Conservation (phyloP, 1,140 invertebrate species). For the Diplogasteroides magnus region DNA sequence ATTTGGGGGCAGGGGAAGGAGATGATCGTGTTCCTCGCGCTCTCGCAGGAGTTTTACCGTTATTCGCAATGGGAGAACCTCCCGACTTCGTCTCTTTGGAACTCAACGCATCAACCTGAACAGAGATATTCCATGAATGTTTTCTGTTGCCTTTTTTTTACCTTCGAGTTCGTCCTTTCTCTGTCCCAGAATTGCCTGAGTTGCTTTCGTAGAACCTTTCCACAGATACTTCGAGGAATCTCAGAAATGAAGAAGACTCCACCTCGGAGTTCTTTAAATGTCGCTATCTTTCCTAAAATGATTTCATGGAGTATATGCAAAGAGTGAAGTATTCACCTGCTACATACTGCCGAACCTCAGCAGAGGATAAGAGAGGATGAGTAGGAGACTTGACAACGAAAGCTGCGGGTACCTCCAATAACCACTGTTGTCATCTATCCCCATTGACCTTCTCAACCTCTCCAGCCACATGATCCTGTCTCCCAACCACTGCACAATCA, state of each 20-base stretch:
- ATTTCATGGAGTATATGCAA: neutral
- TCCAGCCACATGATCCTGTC: conserved; percentile 68
- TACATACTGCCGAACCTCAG: conserved; percentile 43
- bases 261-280: conserved; percentile 41
- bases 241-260: conserved; percentile 43
- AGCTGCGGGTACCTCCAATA: conserved; percentile 62
- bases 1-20: too few species aligned
- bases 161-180: conserved; percentile 29
- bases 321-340: conserved; percentile 21
- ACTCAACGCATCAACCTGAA: too few species aligned
- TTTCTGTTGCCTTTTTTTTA: too few species aligned
- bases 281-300: conserved; percentile 37
- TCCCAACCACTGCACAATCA: conserved; percentile 75
- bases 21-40: too few species aligned
- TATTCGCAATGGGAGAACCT: too few species aligned
- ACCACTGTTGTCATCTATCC: neutral
- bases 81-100: too few species aligned
- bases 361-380: conserved; percentile 39
- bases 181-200: conserved; percentile 37
- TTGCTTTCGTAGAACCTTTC: conserved; percentile 32
- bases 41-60: too few species aligned
- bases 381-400: conserved; percentile 66
- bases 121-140: too few species aligned
- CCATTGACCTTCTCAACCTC: conserved; percentile 61
- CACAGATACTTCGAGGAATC: conserved; percentile 37